Evolutionary conservation across 2,113 vertebrate genomes (phyloP), one percentile per base, ranked within the genome.

Genomic region (Notiomystis cincta): DNA sequence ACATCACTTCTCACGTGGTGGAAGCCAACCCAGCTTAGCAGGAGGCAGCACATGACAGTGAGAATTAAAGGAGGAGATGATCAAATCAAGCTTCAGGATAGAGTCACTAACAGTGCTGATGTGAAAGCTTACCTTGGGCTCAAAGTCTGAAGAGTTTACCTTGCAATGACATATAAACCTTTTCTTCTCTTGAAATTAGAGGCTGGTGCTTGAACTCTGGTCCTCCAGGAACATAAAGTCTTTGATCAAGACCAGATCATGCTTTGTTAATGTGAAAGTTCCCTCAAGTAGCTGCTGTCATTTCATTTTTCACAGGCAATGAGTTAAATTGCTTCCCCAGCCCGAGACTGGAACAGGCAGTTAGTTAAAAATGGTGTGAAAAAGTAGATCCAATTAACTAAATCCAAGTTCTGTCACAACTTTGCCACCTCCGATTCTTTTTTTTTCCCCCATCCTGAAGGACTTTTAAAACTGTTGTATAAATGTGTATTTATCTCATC

Each of bases 231-330:
- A 35, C 64, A 47, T 7, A 4, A 76, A 66, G 72, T 67, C 94
- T 95, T 95, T 96, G 95, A 94, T 95, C 93, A 95, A 67, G 89
- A 88, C 21, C 67, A 90, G 86, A 95, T 94, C 80, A 56, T 27
- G 76, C 89, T 95, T 90, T 5, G 0, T 91, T 91, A 78, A 92
- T 51, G 89, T 94, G 94, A 94, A 94, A 75, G 89, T 87, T 91
- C 93, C 91, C 60, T 89, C 28, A 1, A 89, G 86, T 91, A 82
- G 72, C 77, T 94, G 89, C 86, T 93, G 94, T 95, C 89, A 64
- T 94, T 93, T 93, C 80, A 92, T 95, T 95, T 95, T 89, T 83
- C 91, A 92, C 95, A 92, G 89, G 86, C 82, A 92, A 58, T 47
- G 94, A 71, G 72, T 71, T 92, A 84, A 95, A 92, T 87, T 87